Conservation (phyloP, 1,140 invertebrate genomes). For the Drosophila sucinea region DNA sequence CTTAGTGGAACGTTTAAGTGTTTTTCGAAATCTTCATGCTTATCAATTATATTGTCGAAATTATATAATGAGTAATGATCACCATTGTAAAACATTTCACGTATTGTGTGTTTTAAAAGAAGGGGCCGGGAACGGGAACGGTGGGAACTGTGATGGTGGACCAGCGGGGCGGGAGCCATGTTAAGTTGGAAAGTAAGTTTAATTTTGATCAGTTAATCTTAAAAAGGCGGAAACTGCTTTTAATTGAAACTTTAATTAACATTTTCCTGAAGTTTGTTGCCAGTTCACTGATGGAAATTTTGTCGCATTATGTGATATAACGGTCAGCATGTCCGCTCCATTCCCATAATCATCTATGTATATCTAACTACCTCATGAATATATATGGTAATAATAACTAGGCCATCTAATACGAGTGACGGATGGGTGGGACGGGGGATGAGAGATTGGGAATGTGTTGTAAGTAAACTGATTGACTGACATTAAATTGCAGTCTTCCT, state of each 20-base stretch:
- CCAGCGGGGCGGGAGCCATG: background rate
- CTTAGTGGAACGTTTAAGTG: no score
- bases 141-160: no score
- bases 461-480: conserved; percentile 38
- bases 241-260: conserved; percentile 69
- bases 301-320: conserved; percentile 67
- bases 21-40: no score
- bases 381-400: conserved; percentile 37
- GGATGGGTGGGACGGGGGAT: no score
- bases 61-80: no score
- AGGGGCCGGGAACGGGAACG: no score
- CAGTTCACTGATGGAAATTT: conserved; percentile 25
- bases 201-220: conserved; percentile 8
- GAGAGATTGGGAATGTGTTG: background rate
- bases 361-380: conserved; percentile 46
- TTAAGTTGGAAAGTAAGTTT: conserved; percentile 8
- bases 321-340: conserved; percentile 63
- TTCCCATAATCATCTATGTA: conserved; percentile 17
- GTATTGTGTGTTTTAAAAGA: background rate
- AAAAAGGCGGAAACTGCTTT: conserved; percentile 45
- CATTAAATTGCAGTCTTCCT: conserved; percentile 74
- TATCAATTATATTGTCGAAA: no score
- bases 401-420: background rate
- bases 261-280: conserved; percentile 55
- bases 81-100: conserved; percentile 15